Evolutionary conservation across 2,888 invertebrate species (phyloP).

Genomic region (Elysia crispata): DNA sequence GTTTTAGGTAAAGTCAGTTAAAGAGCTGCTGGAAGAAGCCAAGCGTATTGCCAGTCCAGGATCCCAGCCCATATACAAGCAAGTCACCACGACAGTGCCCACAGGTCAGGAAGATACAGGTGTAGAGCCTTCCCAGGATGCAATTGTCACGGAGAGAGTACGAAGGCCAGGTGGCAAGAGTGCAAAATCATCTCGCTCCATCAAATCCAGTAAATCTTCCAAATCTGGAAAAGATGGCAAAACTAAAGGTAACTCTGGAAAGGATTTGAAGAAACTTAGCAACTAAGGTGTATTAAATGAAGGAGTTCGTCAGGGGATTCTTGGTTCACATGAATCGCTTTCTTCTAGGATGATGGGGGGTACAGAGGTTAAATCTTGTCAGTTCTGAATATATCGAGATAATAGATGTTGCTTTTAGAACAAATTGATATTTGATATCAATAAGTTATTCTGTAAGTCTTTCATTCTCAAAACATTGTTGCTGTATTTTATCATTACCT

Average conservation of each 20-base stretch:
- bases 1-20: slow-evolving; percentile 67
- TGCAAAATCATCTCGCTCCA: neutral
- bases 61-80: slow-evolving; percentile 61
- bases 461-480: too few relatives aligned
- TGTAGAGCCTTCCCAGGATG: neutral
- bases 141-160: neutral
- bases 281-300: too few relatives aligned
- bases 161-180: neutral
- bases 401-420: too few relatives aligned
- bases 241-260: slow-evolving; percentile 5
- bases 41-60: slow-evolving; percentile 65
- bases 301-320: too few relatives aligned
- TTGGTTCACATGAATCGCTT: too few relatives aligned
- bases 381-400: too few relatives aligned
- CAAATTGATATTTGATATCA: too few relatives aligned
- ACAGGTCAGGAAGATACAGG: neutral
- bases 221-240: slow-evolving; percentile 32
- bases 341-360: too few relatives aligned
- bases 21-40: slow-evolving; percentile 74
- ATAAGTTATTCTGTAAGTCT: too few relatives aligned
- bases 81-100: slow-evolving; percentile 50
- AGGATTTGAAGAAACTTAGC: too few relatives aligned
- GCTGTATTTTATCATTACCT: too few relatives aligned
- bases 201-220: slow-evolving; percentile 1
- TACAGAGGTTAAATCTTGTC: too few relatives aligned